Percentiles rank a stretch among this genome's conserved stretches.
phyloP scores from a whole-genome alignment of 2,797 vertebrate genomes.

The Peromyscus eremicus region DNA sequence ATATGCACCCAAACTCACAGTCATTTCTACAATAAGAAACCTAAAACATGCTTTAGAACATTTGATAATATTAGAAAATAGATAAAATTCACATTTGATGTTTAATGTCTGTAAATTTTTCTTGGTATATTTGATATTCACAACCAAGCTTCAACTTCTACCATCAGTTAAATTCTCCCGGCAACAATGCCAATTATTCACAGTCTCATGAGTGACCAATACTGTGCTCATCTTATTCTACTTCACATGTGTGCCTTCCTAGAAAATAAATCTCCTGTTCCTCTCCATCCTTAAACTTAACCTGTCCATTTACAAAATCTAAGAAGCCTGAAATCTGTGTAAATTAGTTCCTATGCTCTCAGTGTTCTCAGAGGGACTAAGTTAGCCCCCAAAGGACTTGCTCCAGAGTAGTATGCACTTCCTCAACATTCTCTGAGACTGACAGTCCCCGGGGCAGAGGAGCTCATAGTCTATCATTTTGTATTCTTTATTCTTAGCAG shows the following conservation, averaged over 20 bases:
- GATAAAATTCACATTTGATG: background rate
- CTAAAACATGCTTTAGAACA: background rate
- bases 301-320: background rate
- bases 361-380: background rate
- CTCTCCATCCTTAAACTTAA: background rate
- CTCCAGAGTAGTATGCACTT: background rate
- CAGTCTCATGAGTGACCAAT: background rate
- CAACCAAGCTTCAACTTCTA: background rate
- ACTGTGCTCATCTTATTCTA: background rate
- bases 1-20: background rate
- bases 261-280: background rate
- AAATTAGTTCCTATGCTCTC: background rate
- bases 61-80: conserved; percentile 32
- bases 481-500: background rate
- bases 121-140: background rate
- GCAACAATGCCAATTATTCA: background rate
- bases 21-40: background rate
- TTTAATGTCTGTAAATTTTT: background rate
- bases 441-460: background rate
- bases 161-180: background rate
- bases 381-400: background rate
- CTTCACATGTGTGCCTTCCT: background rate
- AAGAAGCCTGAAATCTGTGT: background rate
- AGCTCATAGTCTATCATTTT: background rate
- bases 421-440: background rate